Evolutionary conservation across 2,888 invertebrate species (phyloP).

Genomic region (Eupithecia insigniata): DNA sequence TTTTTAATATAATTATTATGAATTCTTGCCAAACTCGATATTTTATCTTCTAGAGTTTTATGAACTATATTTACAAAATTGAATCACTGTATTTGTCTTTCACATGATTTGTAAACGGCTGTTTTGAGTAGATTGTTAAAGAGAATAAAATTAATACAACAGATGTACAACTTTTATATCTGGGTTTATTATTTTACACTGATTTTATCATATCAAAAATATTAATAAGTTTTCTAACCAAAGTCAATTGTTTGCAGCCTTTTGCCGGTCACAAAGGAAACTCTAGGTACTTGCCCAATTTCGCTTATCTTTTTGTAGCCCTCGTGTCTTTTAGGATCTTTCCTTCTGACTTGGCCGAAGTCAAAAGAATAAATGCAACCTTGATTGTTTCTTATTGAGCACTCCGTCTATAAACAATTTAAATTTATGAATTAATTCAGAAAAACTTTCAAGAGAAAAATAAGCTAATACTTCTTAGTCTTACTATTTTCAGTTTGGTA

Average conservation of each 20-base stretch:
- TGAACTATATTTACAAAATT: constrained; percentile 82
- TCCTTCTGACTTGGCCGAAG: constrained; percentile 78
- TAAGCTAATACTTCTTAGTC: constrained; percentile 37
- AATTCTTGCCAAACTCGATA: constrained; percentile 84
- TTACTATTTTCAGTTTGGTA: constrained; percentile 83
- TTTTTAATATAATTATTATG: constrained; percentile 82
- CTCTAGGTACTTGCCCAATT: constrained; percentile 74
- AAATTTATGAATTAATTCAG: not conserved
- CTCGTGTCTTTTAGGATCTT: constrained; percentile 56
- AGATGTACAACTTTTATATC: constrained; percentile 78
- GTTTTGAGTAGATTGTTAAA: constrained; percentile 79
- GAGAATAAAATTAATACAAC: constrained; percentile 81
- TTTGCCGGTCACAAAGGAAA: constrained; percentile 83
- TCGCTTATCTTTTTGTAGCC: constrained; percentile 70
- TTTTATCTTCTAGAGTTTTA: constrained; percentile 84
- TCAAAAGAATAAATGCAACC: constrained; percentile 84
- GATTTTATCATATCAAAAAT: constrained; percentile 1
- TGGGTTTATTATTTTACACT: constrained; percentile 56
- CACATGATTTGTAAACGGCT: constrained; percentile 78
- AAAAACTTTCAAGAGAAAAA: not conserved
- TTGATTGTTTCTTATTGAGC: constrained; percentile 80
- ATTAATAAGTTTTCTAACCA: constrained; percentile 54
- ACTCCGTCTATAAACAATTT: constrained; percentile 78
- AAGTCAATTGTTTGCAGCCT: constrained; percentile 84
- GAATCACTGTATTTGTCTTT: constrained; percentile 82